Conservation (phyloP, 2,113 vertebrate genomes). For the Scytalopus superciliaris region DNA sequence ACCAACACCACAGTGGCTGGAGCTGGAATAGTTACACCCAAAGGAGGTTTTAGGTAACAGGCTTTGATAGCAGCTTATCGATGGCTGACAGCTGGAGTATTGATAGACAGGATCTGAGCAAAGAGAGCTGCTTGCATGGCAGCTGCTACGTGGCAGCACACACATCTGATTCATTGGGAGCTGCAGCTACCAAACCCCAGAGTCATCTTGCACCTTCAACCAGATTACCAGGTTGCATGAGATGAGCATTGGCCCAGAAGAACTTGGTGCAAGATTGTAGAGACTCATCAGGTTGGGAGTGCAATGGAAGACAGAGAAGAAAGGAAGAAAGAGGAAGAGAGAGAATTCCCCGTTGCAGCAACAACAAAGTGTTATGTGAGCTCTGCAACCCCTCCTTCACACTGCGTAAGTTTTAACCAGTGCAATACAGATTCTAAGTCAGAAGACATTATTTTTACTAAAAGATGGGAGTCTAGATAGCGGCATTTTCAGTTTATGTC, state of each 20-base stretch:
- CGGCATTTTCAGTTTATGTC: neutral
- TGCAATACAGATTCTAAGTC: neutral
- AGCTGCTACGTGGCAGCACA: neutral
- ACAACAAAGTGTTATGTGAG: neutral
- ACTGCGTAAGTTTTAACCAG: neutral
- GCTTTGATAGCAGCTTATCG: neutral
- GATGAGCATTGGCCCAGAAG: neutral
- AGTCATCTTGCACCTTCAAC: neutral
- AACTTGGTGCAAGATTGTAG: neutral
- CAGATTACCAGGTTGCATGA: neutral
- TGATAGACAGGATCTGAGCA: neutral
- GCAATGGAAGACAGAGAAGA: neutral
- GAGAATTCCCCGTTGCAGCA: neutral
- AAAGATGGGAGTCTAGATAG: neutral
- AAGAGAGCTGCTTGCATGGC: neutral
- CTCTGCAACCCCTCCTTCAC: neutral
- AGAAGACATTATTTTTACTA: neutral
- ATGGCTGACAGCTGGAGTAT: neutral
- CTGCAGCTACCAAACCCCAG: neutral
- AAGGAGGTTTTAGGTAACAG: neutral
- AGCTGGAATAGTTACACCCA: neutral
- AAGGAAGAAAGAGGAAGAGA: neutral
- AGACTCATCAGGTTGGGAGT: neutral
- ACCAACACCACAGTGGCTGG: rapidly evolving
- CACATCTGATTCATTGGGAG: neutral